These are phyloP conservation scores for Hyperoplus lanceolatus DNA, from an alignment of 2,797 vertebrate genomes.

Conservation along the genomic window DNA sequence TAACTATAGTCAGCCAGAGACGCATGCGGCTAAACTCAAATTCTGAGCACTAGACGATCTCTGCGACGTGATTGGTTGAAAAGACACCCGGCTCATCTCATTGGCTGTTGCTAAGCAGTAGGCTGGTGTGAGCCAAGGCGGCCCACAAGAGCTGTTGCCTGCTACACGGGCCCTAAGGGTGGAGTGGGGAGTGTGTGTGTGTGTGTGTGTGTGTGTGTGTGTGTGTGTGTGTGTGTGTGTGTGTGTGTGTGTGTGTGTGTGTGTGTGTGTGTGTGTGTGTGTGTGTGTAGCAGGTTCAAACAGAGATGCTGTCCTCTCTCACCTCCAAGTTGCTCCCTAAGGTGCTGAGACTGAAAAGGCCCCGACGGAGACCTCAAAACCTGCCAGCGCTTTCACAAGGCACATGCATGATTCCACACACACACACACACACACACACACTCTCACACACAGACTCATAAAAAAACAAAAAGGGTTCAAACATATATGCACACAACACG, in stretches of 20 bases:
- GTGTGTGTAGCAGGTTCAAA: slow-evolving; percentile 62
- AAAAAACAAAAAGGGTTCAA: too few relatives aligned
- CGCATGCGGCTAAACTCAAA: slow-evolving; percentile 83
- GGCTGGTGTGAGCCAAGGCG: slow-evolving; percentile 80
- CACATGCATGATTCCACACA: slow-evolving; percentile 47
- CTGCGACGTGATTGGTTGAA: slow-evolving; percentile 81
- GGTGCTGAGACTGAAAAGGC: slow-evolving; percentile 36
- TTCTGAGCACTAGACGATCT: slow-evolving; percentile 83
- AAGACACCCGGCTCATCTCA: slow-evolving; percentile 76
- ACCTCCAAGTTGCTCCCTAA: slow-evolving; percentile 71
- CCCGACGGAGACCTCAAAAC: slow-evolving; percentile 51
- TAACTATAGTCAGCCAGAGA: slow-evolving; percentile 61
- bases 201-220: background rate
- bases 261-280: background rate
- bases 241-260: background rate
- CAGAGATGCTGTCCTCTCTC: slow-evolving; percentile 74
- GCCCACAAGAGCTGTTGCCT: slow-evolving; percentile 76
- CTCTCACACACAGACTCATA: background rate
- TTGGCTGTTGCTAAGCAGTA: slow-evolving; percentile 92
- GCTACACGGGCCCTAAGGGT: slow-evolving; percentile 66
- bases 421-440: slow-evolving; percentile 18
- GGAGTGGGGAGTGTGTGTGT: background rate
- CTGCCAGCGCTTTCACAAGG: slow-evolving; percentile 37
- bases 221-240: background rate
- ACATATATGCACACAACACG: too few relatives aligned